Percentiles rank a stretch among this genome's conserved stretches.
Evolutionary conservation across 64 coral and sea anemone species (phyloP).

Genomic region (Montipora capricornis): DNA sequence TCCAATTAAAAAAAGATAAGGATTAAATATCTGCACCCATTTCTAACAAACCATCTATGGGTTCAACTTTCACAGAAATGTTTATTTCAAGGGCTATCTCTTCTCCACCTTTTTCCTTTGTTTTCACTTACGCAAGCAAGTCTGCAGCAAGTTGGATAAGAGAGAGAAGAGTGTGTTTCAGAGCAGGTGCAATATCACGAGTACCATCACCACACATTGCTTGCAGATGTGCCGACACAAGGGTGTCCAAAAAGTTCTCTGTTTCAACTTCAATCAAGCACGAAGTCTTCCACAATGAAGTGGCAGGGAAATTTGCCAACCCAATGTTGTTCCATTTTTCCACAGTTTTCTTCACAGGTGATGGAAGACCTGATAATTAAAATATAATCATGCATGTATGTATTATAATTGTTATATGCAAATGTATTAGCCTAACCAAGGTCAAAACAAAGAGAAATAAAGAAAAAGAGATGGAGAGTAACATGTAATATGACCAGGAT

Average conservation of each 20-base stretch:
- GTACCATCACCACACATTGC: slow-evolving; percentile 77
- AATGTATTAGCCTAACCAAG: too few relatives aligned
- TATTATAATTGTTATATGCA: too few relatives aligned
- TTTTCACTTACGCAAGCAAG: slow-evolving; percentile 78
- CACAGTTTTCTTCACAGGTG: slow-evolving; percentile 65
- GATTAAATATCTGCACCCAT: too few relatives aligned
- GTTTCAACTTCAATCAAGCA: slow-evolving; percentile 44
- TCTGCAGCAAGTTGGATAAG: slow-evolving; percentile 86
- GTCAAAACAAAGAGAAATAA: too few relatives aligned
- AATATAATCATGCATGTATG: background rate
- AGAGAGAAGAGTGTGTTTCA: slow-evolving; percentile 86
- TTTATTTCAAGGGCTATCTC: too few relatives aligned
- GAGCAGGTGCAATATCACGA: slow-evolving; percentile 78
- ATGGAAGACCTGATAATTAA: slow-evolving; percentile 68
- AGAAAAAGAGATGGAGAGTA: too few relatives aligned
- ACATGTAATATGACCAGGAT: too few relatives aligned
- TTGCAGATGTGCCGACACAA: slow-evolving; percentile 86
- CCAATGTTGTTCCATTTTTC: slow-evolving; percentile 90
- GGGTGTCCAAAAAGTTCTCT: slow-evolving; percentile 77
- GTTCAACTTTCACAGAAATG: too few relatives aligned
- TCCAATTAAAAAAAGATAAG: too few relatives aligned
- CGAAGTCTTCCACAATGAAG: slow-evolving; percentile 37
- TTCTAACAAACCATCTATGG: too few relatives aligned
- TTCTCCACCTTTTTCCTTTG: background rate
- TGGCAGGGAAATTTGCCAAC: slow-evolving; percentile 75